Evolutionary conservation across 2,113 vertebrate genomes (phyloP).

Genomic region (Phaethornis superciliosus): DNA sequence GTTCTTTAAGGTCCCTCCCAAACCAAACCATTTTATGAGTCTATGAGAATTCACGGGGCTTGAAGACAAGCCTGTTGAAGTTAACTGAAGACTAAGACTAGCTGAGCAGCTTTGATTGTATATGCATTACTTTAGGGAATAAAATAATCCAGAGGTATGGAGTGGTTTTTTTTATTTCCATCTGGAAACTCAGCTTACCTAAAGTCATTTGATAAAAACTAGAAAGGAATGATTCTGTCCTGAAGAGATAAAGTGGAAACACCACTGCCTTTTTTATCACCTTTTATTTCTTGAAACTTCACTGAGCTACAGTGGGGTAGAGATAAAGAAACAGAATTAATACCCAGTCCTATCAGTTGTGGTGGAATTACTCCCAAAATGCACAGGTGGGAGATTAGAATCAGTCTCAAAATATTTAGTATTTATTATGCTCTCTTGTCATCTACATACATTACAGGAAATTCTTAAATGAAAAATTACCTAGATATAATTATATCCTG

Average conservation of each 20-base stretch:
- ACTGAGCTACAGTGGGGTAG: not conserved
- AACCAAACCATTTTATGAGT: no score
- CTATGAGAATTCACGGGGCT: not conserved
- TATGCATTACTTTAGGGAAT: not conserved
- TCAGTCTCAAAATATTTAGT: constrained; percentile 38
- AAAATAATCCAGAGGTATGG: not conserved
- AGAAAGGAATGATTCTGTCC: not conserved
- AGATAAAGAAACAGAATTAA: not conserved
- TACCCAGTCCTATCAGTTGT: not conserved
- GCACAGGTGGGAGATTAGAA: constrained; percentile 60
- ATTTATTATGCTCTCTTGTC: constrained; percentile 41
- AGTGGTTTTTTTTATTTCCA: not conserved
- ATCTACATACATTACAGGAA: constrained; percentile 16
- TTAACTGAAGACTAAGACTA: not conserved
- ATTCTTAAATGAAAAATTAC: constrained; percentile 42
- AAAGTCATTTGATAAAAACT: not conserved
- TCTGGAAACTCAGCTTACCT: not conserved
- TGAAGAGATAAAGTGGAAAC: not conserved
- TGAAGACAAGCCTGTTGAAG: not conserved
- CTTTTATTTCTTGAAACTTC: not conserved
- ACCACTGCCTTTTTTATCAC: not conserved
- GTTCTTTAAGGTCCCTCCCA: no score
- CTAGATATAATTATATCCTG: constrained; percentile 11
- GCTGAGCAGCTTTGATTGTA: not conserved
- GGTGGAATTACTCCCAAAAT: constrained; percentile 33